These are phyloP conservation scores for Misgurnus mizolepis DNA, from an alignment of 2,113 vertebrate genomes.

Conservation along the genomic window DNA sequence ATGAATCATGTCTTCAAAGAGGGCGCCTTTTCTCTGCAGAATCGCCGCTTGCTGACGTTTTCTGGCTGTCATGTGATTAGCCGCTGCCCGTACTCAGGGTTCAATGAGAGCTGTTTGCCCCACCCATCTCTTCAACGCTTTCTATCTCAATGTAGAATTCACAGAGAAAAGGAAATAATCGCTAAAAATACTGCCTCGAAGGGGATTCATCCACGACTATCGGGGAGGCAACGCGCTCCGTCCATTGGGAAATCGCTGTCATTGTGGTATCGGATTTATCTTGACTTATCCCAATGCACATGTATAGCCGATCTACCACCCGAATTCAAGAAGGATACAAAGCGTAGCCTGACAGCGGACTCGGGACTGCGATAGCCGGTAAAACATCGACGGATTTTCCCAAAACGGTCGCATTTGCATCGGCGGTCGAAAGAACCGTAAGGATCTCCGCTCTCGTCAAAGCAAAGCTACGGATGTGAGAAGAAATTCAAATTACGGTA, in stretches of 20 bases:
- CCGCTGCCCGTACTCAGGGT: conserved; percentile 80
- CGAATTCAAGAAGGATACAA: conserved; percentile 72
- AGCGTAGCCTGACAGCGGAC: conserved; percentile 70
- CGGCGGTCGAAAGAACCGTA: conserved; percentile 61
- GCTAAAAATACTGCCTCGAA: conserved; percentile 62
- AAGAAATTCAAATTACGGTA: conserved; percentile 69
- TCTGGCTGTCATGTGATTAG: conserved; percentile 81
- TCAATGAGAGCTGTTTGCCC: conserved; percentile 85
- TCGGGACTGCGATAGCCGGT: conserved; percentile 63
- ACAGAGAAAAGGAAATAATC: conserved; percentile 69
- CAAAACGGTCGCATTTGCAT: conserved; percentile 59
- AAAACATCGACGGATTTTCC: conserved; percentile 64
- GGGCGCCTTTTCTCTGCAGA: conserved; percentile 76
- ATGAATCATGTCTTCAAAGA: conserved; percentile 73
- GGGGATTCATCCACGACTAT: conserved; percentile 53
- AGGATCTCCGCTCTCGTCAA: conserved; percentile 59
- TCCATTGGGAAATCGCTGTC: conserved; percentile 57
- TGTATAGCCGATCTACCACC: conserved; percentile 66
- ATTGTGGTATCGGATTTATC: conserved; percentile 65
- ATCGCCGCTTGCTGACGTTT: conserved; percentile 78
- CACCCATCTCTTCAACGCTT: conserved; percentile 79
- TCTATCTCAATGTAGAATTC: conserved; percentile 76
- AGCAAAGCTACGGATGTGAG: conserved; percentile 66
- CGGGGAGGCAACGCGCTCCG: conserved; percentile 55
- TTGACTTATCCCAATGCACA: conserved; percentile 73